Conservation (phyloP, 2,797 vertebrate species). For the Allobates femoralis region DNA sequence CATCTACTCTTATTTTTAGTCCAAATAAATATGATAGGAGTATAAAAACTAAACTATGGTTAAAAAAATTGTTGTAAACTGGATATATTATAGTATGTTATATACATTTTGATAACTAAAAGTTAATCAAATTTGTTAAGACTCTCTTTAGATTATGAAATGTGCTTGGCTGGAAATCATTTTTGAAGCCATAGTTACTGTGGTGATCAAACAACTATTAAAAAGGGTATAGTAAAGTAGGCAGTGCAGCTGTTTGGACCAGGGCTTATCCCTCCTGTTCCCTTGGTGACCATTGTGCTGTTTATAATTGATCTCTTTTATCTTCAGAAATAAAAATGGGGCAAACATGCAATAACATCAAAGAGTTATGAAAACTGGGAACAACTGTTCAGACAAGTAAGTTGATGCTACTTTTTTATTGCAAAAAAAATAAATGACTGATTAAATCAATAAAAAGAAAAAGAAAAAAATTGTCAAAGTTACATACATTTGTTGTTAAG, state of each 20-base stretch:
- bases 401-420: not conserved
- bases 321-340: slow-evolving; percentile 11
- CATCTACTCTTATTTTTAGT: not conserved
- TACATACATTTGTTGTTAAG: too few species aligned
- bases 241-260: slow-evolving; percentile 31
- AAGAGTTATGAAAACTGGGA: not conserved
- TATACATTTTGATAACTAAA: not conserved
- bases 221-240: slow-evolving; percentile 34
- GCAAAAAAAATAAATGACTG: not conserved
- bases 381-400: slow-evolving; percentile 4
- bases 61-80: not conserved
- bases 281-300: slow-evolving; percentile 50
- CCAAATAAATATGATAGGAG: not conserved
- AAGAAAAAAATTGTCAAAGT: too few species aligned
- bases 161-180: slow-evolving; percentile 3
- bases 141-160: not conserved
- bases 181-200: slow-evolving; percentile 32
- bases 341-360: slow-evolving; percentile 36
- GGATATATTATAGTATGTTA: not conserved
- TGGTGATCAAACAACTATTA: slow-evolving; percentile 9
- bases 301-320: slow-evolving; percentile 48
- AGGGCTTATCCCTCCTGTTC: slow-evolving; percentile 52
- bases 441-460: too few species aligned
- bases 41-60: not conserved
- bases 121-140: not conserved